Conservation (phyloP, 1,140 invertebrate species). For the Leptinotarsa undecemlineata region DNA sequence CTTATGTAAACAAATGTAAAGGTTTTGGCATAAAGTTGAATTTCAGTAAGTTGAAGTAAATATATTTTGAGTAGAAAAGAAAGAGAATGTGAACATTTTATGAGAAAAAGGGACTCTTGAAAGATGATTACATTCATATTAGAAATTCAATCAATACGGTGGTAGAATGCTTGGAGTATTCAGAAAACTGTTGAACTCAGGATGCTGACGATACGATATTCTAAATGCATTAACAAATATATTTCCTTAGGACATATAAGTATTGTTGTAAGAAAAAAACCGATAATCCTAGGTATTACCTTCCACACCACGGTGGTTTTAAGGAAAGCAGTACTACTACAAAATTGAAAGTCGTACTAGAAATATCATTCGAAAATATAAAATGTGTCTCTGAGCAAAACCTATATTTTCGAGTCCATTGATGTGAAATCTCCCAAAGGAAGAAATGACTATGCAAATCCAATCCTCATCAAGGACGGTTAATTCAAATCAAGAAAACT, state of each 20-base stretch:
- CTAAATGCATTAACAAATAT: not conserved
- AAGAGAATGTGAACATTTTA: not conserved
- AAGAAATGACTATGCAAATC: conserved; percentile 45
- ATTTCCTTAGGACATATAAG: not conserved
- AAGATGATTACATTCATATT: not conserved
- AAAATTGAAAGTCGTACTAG: not conserved
- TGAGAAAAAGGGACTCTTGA: not conserved
- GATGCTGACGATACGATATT: not conserved
- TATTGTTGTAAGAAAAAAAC: not conserved
- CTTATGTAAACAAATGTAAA: not conserved
- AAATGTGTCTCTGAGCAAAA: conserved; percentile 15
- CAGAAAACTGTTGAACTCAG: not conserved
- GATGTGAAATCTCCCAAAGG: conserved; percentile 24
- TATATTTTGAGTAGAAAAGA: not conserved
- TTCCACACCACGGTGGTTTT: not conserved
- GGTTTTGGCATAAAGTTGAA: not conserved
- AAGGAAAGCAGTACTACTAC: not conserved
- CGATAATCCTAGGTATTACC: not conserved
- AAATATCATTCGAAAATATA: not conserved
- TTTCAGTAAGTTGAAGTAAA: not conserved
- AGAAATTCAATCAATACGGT: not conserved
- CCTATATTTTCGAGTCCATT: not conserved
- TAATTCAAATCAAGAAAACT: conserved; percentile 35
- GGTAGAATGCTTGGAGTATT: not conserved
- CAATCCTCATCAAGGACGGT: conserved; percentile 38